Base-by-base conservation (phyloP, 2,113 vertebrate species). In the Opisthocomus hoazin region DNA sequence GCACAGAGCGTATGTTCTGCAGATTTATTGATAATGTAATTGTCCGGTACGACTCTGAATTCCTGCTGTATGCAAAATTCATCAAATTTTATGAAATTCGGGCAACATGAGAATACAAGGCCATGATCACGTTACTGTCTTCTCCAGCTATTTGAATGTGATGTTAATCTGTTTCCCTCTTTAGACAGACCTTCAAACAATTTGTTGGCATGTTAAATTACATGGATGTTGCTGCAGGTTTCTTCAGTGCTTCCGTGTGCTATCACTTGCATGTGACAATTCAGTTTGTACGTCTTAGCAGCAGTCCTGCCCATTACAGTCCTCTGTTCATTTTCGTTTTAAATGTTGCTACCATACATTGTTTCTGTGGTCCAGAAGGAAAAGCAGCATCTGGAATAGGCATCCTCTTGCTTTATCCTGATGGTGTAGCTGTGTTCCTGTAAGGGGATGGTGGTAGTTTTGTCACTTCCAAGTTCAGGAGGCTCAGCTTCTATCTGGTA, bases 341-440 rank as follows among this genome's bases (percentile, higher is more conserved):
- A 63, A 80, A 19, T 16, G 36, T n/a, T 23, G 14, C 19, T 73
- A 5, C 41, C 1, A 1, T 36, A 24, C 7, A 0, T 58, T 48
- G 23, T 37, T 84, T 11, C 16, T 53, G 16, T 71, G 41, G 17
- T 84, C 53, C n/a, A 34, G 48, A 51, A 66, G 87, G 54, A 83
- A 79, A 30, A 83, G 11, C 37, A 82, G 61, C 37, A 34, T 13
- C 12, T 63, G 61, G 63, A 37, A 46, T 11, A 57, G 27, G 24
- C 23, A 56, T 36, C 19, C 34, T 27, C 27, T 39, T 68, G 13
- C 32, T 84, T 84, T 34, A 36, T 63, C 15, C 48, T 84, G 36
- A 43, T 22, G 7, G 1, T 27, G 19, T 74, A 60, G 14, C 48
- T 89, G 43, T 1, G 1, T 70, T 86, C 24, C 78, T 1, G 0